Percentiles rank a stretch among this genome's conserved stretches.
These are phyloP conservation scores for Orchestes rusci DNA, from an alignment of 2,888 invertebrate species.

Conservation along the genomic window DNA sequence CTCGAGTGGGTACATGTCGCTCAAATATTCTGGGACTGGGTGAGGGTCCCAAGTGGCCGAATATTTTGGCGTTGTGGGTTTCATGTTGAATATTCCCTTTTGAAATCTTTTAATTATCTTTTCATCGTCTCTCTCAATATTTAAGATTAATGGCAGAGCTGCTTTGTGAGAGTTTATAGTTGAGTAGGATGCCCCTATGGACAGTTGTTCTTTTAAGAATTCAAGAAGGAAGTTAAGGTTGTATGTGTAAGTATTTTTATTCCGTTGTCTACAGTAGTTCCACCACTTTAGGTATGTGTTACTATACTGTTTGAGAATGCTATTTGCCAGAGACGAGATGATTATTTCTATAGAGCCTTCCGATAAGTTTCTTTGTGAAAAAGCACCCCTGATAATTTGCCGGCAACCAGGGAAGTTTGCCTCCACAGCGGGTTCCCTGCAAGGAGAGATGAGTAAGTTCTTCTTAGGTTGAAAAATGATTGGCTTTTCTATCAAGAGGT, in stretches of 20 bases:
- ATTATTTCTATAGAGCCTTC: constrained; percentile 20
- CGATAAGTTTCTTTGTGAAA: constrained; percentile 13
- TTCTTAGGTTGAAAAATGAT: constrained; percentile 9
- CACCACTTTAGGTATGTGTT: constrained; percentile 25
- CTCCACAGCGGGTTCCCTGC: constrained; percentile 6
- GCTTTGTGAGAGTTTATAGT: constrained; percentile 4
- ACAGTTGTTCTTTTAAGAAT: constrained; percentile 5
- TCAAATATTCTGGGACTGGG: no score
- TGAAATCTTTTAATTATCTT: constrained; percentile 26
- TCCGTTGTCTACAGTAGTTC: constrained; percentile 19
- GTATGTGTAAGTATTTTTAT: neutral
- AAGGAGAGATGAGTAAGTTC: constrained; percentile 13
- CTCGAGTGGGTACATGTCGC: no score
- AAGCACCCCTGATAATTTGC: constrained; percentile 14
- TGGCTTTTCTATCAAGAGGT: constrained; percentile 4
- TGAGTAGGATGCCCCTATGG: constrained; percentile 11
- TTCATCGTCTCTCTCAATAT: constrained; percentile 20
- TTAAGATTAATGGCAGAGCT: constrained; percentile 6
- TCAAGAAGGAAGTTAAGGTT: constrained; percentile 5
- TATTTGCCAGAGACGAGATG: constrained; percentile 22
- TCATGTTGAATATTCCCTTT: constrained; percentile 26
- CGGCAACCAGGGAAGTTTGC: constrained; percentile 19
- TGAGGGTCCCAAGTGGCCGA: constrained; percentile 30
- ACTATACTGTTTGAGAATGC: constrained; percentile 27
- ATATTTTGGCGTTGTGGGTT: constrained; percentile 27